A percentile compares a stretch with the other conserved stretches of the same genome.
phyloP scores from a whole-genome alignment of 1,140 invertebrate species.

The Penaeus japonicus region DNA sequence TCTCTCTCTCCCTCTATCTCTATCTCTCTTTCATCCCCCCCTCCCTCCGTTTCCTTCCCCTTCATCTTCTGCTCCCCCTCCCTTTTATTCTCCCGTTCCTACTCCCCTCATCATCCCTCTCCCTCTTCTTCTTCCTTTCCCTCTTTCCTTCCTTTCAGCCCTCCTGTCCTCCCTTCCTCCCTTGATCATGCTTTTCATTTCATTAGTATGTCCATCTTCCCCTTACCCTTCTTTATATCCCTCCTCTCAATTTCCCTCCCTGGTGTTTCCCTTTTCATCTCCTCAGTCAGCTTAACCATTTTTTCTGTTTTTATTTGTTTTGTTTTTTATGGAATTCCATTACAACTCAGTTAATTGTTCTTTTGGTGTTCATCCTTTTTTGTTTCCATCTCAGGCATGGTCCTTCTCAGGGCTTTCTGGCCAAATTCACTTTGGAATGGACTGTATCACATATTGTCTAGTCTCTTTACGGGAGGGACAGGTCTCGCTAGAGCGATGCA shows the following conservation, averaged over 20 bases:
- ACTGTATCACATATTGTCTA: constrained; percentile 41
- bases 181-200: background rate
- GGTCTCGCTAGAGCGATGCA: constrained; percentile 23
- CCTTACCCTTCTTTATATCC: background rate
- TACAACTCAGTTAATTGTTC: too few species aligned
- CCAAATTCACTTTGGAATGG: constrained; percentile 49
- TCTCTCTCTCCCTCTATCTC: too few species aligned
- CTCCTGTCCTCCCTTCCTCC: background rate
- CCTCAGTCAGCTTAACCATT: background rate
- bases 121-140: background rate
- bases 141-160: background rate
- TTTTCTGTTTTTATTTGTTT: background rate
- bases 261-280: background rate
- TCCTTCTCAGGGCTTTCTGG: constrained; percentile 51
- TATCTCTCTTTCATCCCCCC: background rate
- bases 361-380: background rate
- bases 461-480: constrained; percentile 42
- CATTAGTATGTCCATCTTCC: background rate
- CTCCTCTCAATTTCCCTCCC: background rate
- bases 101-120: background rate
- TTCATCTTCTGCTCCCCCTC: background rate
- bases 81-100: background rate
- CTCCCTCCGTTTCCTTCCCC: background rate
- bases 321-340: too few species aligned
- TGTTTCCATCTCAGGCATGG: constrained; percentile 44